Conservation (phyloP, 1,140 invertebrate genomes). For the Calycopis cecrops region DNA sequence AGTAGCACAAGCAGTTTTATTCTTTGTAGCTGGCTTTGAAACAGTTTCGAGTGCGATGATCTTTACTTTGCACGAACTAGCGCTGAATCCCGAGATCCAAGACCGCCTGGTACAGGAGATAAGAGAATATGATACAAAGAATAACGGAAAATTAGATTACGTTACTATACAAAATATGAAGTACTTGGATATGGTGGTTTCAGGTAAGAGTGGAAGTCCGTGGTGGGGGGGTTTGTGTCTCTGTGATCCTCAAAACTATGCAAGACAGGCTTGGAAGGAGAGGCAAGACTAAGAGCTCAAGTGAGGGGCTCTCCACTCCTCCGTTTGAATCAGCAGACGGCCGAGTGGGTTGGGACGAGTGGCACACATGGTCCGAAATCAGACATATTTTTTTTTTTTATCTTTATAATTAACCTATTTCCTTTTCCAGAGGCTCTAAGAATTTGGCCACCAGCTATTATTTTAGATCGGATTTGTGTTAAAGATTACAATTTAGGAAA, state of each 20-base stretch:
- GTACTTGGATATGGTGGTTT: conserved; percentile 80
- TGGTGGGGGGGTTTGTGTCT: too few relatives aligned
- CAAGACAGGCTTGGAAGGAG: too few relatives aligned
- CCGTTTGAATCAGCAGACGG: too few relatives aligned
- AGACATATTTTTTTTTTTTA: too few relatives aligned
- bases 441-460: conserved; percentile 70
- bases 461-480: conserved; percentile 70
- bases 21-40: conserved; percentile 80
- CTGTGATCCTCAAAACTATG: too few relatives aligned
- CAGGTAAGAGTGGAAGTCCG: too few relatives aligned
- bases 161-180: conserved; percentile 75
- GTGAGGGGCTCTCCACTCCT: too few relatives aligned
- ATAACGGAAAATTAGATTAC: conserved; percentile 66
- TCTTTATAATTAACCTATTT: too few relatives aligned
- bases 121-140: conserved; percentile 44
- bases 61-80: conserved; percentile 72
- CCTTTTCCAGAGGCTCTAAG: conserved; percentile 78
- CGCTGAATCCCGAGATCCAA: conserved; percentile 77
- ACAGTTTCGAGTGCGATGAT: conserved; percentile 76
- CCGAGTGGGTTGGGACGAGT: too few relatives aligned
- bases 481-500: conserved; percentile 72
- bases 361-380: too few relatives aligned
- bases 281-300: too few relatives aligned
- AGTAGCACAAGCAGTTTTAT: conserved; percentile 71
- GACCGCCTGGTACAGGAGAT: conserved; percentile 76